Percentiles rank a stretch among this genome's conserved stretches.
phyloP scores from a whole-genome alignment of 2,888 invertebrate genomes.

The Podotricha telesiphe region DNA sequence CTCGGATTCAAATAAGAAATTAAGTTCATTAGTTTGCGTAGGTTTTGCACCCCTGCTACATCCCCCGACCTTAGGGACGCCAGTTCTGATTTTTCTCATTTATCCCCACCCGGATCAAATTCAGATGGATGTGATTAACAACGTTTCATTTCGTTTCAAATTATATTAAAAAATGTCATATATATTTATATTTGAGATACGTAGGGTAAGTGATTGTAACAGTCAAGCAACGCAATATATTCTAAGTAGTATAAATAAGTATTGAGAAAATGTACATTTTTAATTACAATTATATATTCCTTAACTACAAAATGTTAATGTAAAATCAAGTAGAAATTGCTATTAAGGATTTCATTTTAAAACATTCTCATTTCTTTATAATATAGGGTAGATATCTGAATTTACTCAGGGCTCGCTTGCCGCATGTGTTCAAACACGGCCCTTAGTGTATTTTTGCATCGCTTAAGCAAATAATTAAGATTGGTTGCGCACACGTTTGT shows the following conservation, averaged over 20 bases:
- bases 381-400: constrained; percentile 34
- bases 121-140: constrained; percentile 45
- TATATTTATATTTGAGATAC: not conserved
- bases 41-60: constrained; percentile 35
- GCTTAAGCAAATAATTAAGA: constrained; percentile 41
- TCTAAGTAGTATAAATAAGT: not conserved
- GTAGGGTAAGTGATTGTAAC: not conserved
- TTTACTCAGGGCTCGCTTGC: constrained; percentile 32
- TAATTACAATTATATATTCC: not conserved
- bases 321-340: not conserved
- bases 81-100: constrained; percentile 47
- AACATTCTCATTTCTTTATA: constrained; percentile 16
- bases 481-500: constrained; percentile 39
- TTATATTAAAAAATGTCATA: constrained; percentile 38
- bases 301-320: not conserved
- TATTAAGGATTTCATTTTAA: not conserved
- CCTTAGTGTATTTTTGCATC: constrained; percentile 43
- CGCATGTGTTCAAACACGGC: constrained; percentile 42
- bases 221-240: not conserved
- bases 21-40: constrained; percentile 44
- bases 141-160: constrained; percentile 41
- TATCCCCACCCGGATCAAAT: constrained; percentile 45
- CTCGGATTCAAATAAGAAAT: constrained; percentile 41
- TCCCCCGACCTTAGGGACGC: constrained; percentile 39
- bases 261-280: not conserved